Conservation (phyloP, 2,797 vertebrate species). For the Gymnocypris eckloni region DNA sequence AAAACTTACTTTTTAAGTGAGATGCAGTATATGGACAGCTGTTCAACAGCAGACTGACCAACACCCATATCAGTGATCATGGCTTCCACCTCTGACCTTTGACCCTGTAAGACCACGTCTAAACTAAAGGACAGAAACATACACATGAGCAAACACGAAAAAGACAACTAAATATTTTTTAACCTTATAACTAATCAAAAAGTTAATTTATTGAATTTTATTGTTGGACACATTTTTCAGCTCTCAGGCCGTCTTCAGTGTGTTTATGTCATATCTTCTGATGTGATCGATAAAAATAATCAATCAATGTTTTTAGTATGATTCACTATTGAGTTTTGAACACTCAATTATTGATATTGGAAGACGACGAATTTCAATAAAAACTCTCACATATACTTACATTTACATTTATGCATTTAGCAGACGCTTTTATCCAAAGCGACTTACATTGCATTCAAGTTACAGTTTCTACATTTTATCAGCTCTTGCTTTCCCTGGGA, state of each 20-base stretch:
- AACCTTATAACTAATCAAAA: not conserved
- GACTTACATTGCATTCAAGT: too few species aligned
- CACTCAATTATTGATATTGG: not conserved
- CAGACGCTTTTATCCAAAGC: too few species aligned
- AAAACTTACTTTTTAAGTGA: conserved; percentile 93
- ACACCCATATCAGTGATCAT: conserved; percentile 95
- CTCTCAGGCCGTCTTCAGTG: not conserved
- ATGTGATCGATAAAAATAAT: not conserved
- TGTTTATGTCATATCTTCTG: not conserved
- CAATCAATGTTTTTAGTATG: not conserved
- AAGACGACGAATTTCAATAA: not conserved
- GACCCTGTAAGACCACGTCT: conserved; percentile 88
- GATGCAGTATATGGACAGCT: conserved; percentile 93
- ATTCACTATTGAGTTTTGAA: not conserved
- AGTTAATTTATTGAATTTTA: not conserved
- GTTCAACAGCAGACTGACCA: conserved; percentile 89
- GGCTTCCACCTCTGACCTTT: conserved; percentile 90
- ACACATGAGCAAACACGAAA: not conserved
- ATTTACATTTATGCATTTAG: too few species aligned
- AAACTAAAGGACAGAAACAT: conserved; percentile 76
- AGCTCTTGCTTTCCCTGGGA: too few species aligned
- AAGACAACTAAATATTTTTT: not conserved
- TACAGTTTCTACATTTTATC: too few species aligned
- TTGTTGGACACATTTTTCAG: not conserved
- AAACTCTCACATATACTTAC: too few species aligned